phyloP scores from a whole-genome alignment of 1,140 invertebrate species.

The Acromyrmex charruanus region DNA sequence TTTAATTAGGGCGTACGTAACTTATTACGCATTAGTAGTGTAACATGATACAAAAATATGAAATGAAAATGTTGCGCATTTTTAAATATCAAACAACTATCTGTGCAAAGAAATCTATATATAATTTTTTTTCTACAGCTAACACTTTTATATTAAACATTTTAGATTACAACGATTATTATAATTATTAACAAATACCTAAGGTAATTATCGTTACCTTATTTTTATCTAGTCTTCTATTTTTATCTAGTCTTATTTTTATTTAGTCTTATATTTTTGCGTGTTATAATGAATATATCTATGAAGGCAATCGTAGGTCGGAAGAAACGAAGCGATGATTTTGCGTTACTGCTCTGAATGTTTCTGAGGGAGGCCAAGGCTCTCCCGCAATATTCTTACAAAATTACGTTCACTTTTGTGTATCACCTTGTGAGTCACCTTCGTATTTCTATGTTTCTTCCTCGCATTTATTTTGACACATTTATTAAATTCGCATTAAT shows the following conservation, averaged over 20 bases:
- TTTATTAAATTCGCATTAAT: slow-evolving; percentile 23
- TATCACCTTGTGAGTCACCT: slow-evolving; percentile 49
- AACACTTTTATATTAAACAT: not conserved
- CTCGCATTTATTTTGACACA: not conserved
- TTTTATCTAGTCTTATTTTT: not conserved
- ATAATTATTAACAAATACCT: not conserved
- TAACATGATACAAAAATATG: not conserved
- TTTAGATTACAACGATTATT: not conserved
- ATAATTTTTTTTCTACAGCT: not conserved
- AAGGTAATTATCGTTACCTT: not conserved
- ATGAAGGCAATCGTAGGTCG: not conserved
- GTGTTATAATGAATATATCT: not conserved
- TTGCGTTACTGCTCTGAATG: slow-evolving; percentile 31
- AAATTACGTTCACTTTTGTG: slow-evolving; percentile 50
- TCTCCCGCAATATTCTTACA: slow-evolving; percentile 15
- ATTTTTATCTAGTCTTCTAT: not conserved
- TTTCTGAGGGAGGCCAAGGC: slow-evolving; percentile 53
- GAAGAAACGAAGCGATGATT: slow-evolving; percentile 24
- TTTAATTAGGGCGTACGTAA: slow-evolving; percentile 1
- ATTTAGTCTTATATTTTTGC: not conserved
- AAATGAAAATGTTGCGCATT: not conserved
- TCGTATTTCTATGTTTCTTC: slow-evolving; percentile 7
- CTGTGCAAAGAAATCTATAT: not conserved
- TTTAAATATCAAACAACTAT: not conserved
- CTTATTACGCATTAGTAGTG: slow-evolving; percentile 1